These are phyloP conservation scores for Petrocephalus schoutedeni DNA, from an alignment of 2,797 vertebrate genomes.

Conservation along the genomic window DNA sequence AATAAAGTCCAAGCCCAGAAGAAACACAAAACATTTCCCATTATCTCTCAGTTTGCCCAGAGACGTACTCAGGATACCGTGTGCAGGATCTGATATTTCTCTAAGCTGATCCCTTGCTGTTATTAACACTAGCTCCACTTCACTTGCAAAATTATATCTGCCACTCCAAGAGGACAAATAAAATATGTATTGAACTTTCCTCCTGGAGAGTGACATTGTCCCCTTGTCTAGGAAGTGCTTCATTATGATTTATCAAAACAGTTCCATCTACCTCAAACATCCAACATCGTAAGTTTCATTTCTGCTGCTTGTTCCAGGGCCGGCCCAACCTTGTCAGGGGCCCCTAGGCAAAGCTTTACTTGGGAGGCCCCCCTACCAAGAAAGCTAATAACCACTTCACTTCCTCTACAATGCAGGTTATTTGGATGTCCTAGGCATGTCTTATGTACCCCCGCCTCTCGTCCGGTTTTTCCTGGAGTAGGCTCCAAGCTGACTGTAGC, in stretches of 20 bases:
- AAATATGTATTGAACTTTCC: neutral
- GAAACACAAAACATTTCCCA: neutral
- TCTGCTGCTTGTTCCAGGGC: neutral
- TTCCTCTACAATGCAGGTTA: neutral
- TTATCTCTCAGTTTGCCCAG: neutral
- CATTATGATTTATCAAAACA: neutral
- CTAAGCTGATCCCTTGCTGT: neutral
- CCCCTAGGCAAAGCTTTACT: neutral
- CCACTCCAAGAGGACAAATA: conserved; percentile 10
- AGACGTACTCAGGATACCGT: conserved; percentile 5
- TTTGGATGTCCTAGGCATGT: neutral
- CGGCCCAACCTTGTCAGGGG: neutral
- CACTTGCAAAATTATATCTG: neutral
- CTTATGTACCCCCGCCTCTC: neutral
- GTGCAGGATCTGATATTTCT: neutral
- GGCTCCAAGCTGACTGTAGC: neutral
- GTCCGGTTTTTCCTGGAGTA: neutral
- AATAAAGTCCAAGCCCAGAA: conserved; percentile 1
- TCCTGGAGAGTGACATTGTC: neutral
- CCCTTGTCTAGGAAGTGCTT: neutral
- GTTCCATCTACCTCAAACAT: neutral
- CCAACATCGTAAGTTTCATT: neutral
- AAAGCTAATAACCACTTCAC: neutral
- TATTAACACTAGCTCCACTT: neutral
- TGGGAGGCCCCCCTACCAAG: neutral